A percentile compares a stretch with the other conserved stretches of the same genome.
Evolutionary conservation across 2,797 vertebrate genomes (phyloP).

Genomic region (Iguana delicatissima): DNA sequence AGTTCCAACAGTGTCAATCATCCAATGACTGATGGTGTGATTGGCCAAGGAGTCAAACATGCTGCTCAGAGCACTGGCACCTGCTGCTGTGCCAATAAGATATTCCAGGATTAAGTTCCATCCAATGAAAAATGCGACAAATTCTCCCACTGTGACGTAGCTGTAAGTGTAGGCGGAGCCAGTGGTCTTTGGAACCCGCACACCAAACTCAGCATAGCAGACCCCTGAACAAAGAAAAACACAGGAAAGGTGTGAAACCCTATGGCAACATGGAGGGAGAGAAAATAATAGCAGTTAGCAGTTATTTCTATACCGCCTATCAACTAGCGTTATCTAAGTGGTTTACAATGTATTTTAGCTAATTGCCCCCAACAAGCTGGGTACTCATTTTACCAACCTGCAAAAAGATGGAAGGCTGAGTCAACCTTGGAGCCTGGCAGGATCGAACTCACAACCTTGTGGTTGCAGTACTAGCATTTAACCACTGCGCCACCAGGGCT

Average conservation of each 20-base stretch:
- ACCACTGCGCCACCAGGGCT: too few relatives aligned
- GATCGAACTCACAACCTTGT: too few relatives aligned
- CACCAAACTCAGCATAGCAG: constrained; percentile 97
- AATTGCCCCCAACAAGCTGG: too few relatives aligned
- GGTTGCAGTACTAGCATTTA: too few relatives aligned
- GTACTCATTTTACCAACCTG: too few relatives aligned
- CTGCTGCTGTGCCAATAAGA: constrained; percentile 94
- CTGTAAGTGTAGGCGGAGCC: constrained; percentile 99
- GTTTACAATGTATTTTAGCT: too few relatives aligned
- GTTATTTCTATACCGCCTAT: too few relatives aligned
- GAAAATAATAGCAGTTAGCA: too few relatives aligned
- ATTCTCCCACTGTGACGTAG: constrained; percentile 97
- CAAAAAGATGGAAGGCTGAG: too few relatives aligned
- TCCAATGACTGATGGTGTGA: constrained; percentile 94
- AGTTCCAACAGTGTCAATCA: constrained; percentile 89
- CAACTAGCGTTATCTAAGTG: too few relatives aligned
- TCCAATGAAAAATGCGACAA: constrained; percentile 96
- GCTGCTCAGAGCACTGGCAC: constrained; percentile 94
- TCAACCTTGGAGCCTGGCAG: too few relatives aligned
- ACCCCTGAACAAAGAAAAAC: constrained; percentile 83
- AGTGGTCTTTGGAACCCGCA: constrained; percentile 94
- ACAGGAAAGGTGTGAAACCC: accelerated
- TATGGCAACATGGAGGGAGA: neutral
- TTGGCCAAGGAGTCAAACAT: constrained; percentile 97
- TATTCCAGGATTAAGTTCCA: constrained; percentile 99